Evolutionary conservation across 2,797 vertebrate species (phyloP).

Genomic region (Etheostoma perlongum): DNA sequence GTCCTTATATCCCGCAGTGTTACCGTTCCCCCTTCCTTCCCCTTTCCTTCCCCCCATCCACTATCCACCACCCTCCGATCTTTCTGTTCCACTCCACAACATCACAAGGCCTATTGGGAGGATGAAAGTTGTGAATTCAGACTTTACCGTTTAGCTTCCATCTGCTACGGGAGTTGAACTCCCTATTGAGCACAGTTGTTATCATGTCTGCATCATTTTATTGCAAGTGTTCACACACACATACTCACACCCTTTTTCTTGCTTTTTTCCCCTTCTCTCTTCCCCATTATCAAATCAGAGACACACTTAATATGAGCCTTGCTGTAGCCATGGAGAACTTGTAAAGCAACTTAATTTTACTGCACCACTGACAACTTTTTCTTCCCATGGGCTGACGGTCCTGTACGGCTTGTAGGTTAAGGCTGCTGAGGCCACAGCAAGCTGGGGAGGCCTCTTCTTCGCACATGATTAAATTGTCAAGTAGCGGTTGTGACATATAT

Average conservation of each 20-base stretch:
- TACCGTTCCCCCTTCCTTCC: slow-evolving; percentile 1
- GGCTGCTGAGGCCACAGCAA: slow-evolving; percentile 42
- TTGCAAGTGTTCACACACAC: slow-evolving; percentile 26
- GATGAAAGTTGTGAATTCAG: slow-evolving; percentile 90
- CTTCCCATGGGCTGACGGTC: slow-evolving; percentile 3
- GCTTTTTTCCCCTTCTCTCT: background rate
- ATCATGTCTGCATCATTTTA: slow-evolving; percentile 82
- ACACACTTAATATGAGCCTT: slow-evolving; percentile 28
- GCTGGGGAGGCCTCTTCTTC: slow-evolving; percentile 56
- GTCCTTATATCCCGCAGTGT: slow-evolving; percentile 56
- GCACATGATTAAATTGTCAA: slow-evolving; percentile 86
- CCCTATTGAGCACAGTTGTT: slow-evolving; percentile 82
- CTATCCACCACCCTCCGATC: slow-evolving; percentile 29
- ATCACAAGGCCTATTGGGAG: slow-evolving; percentile 85
- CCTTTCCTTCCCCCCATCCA: slow-evolving; percentile 9
- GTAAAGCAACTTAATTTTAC: slow-evolving; percentile 35
- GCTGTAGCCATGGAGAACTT: slow-evolving; percentile 20
- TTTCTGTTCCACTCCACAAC: slow-evolving; percentile 43
- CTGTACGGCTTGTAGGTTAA: slow-evolving; percentile 10
- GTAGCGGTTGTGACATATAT: slow-evolving; percentile 86
- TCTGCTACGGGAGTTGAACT: slow-evolving; percentile 91
- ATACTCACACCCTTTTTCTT: background rate
- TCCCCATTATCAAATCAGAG: slow-evolving; percentile 25
- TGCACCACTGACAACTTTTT: slow-evolving; percentile 27
- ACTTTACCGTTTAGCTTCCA: slow-evolving; percentile 90